Percentiles rank a stretch among this genome's conserved stretches.
These are phyloP conservation scores for Cinclus mexicanus DNA, from an alignment of 2,113 vertebrate genomes.

Conservation along the genomic window DNA sequence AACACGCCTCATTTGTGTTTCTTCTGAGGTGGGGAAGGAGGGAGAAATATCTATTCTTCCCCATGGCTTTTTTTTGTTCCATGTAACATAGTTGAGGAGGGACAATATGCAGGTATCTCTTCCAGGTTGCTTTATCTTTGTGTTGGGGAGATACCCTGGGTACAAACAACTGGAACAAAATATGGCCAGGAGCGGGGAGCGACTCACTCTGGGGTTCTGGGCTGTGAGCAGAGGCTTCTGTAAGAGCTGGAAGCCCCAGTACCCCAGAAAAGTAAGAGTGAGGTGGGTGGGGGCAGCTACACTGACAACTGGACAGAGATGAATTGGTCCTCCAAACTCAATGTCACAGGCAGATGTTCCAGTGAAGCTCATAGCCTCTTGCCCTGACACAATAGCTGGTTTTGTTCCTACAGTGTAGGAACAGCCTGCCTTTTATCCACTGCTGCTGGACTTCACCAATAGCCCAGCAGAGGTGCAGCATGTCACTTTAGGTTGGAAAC, in stretches of 20 bases:
- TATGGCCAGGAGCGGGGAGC: rapidly evolving
- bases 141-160: not conserved
- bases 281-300: not conserved
- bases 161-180: not conserved
- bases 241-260: not conserved
- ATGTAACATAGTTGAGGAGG: not conserved
- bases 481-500: not conserved
- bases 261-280: not conserved
- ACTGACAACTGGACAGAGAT: not conserved
- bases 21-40: not conserved
- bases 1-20: not conserved
- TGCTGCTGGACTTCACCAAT: not conserved
- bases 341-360: not conserved
- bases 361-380: not conserved
- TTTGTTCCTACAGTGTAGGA: not conserved
- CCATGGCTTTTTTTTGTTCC: rapidly evolving
- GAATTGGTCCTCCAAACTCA: not conserved
- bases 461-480: not conserved
- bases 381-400: not conserved
- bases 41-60: not conserved
- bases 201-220: not conserved
- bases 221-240: not conserved
- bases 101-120: rapidly evolving
- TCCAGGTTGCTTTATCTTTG: not conserved
- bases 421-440: not conserved